Conservation (phyloP, 2,888 invertebrate species). For the Perizoma affinitatum region DNA sequence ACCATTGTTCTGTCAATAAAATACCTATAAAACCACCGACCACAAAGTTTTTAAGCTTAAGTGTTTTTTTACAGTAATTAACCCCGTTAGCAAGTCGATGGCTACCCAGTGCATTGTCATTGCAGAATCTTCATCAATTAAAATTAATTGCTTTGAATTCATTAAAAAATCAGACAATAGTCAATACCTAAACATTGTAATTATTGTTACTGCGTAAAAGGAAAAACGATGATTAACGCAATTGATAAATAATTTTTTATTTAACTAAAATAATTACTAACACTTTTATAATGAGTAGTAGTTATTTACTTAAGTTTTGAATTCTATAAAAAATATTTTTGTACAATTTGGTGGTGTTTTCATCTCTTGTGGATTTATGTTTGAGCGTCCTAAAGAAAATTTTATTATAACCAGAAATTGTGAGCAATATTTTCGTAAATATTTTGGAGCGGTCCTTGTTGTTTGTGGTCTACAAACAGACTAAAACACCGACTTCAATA, state of each 20-base stretch:
- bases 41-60: constrained; percentile 14
- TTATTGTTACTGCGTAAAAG: constrained; percentile 24
- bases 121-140: constrained; percentile 35
- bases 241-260: too few species aligned
- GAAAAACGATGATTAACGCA: constrained; percentile 9
- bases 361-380: constrained; percentile 57
- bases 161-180: constrained; percentile 40
- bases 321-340: too few species aligned
- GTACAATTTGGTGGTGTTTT: constrained; percentile 41
- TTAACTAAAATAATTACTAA: too few species aligned
- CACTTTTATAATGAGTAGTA: too few species aligned
- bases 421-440: constrained; percentile 81
- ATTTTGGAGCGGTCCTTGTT: constrained; percentile 74
- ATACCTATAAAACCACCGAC: constrained; percentile 9
- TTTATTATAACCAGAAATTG: constrained; percentile 78
- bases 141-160: constrained; percentile 37
- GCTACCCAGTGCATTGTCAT: constrained; percentile 31
- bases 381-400: constrained; percentile 66
- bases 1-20: constrained; percentile 5
- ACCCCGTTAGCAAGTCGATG: constrained; percentile 25
- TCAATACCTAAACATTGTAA: constrained; percentile 12
- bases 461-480: constrained; percentile 69
- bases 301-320: background rate
- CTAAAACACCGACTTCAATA: constrained; percentile 53
- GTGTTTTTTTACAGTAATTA: constrained; percentile 27